These are phyloP conservation scores for Xanthia togata DNA, from an alignment of 2,888 invertebrate species.

Conservation along the genomic window DNA sequence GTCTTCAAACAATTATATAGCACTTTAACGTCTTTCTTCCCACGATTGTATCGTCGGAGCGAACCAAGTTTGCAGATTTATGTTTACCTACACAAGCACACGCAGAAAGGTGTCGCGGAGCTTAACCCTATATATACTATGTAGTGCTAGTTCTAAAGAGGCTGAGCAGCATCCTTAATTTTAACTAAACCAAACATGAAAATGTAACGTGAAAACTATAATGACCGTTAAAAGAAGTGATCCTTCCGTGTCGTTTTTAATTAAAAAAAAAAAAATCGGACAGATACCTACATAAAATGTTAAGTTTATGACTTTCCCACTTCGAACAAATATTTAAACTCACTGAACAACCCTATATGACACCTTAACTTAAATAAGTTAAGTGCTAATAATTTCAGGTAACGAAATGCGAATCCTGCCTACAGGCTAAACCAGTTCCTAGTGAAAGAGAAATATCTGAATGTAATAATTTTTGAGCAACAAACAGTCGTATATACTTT, in stretches of 20 bases:
- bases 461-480: conserved; percentile 52
- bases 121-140: conserved; percentile 30
- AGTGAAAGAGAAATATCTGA: conserved; percentile 54
- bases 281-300: conserved; percentile 8
- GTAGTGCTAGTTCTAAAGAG: background rate
- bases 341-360: conserved; percentile 25
- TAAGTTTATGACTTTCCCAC: background rate
- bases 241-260: background rate
- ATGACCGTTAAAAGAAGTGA: background rate
- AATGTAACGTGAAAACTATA: background rate
- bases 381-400: conserved; percentile 49
- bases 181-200: background rate
- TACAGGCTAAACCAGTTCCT: conserved; percentile 49
- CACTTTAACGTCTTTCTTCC: conserved; percentile 84
- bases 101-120: conserved; percentile 56
- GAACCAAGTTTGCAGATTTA: conserved; percentile 81
- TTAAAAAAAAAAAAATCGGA: no score
- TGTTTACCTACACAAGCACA: conserved; percentile 74
- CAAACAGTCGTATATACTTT: conserved; percentile 50
- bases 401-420: conserved; percentile 34
- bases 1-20: conserved; percentile 84
- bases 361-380: conserved; percentile 36
- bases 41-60: conserved; percentile 83
- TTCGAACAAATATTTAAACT: conserved; percentile 39
- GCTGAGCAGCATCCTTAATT: background rate